Evolutionary conservation across 2,888 invertebrate genomes (phyloP).

Genomic region (Baccha elongata): DNA sequence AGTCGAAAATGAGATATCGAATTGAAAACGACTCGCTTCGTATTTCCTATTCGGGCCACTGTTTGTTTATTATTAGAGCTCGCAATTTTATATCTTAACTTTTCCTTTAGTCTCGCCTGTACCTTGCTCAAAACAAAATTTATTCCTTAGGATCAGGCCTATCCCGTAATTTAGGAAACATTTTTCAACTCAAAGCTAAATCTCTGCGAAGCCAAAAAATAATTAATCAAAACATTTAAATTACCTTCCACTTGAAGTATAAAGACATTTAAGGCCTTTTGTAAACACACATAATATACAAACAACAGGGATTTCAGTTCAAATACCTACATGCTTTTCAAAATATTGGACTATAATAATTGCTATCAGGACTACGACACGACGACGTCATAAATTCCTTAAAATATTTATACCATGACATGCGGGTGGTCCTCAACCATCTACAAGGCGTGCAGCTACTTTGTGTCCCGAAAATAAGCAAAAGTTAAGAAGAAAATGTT

Average conservation of each 20-base stretch:
- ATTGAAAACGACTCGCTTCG: no score
- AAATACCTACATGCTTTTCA: not conserved
- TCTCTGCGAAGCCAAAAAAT: conserved; percentile 49
- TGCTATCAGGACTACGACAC: conserved; percentile 19
- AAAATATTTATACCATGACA: conserved; percentile 60
- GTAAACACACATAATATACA: not conserved
- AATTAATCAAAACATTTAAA: conserved; percentile 71
- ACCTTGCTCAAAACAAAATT: no score
- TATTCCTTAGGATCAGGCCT: conserved; percentile 51
- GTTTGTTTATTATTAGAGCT: no score
- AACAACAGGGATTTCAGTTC: not conserved
- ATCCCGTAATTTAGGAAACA: conserved; percentile 63
- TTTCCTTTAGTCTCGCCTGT: no score
- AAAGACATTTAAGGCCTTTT: conserved; percentile 31
- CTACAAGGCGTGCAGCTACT: conserved; percentile 17
- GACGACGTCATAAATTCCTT: conserved; percentile 60
- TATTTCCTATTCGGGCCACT: no score
- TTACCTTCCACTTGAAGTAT: conserved; percentile 54
- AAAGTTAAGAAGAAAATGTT: conserved; percentile 20
- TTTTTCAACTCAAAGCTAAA: conserved; percentile 55
- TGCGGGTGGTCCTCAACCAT: conserved; percentile 31
- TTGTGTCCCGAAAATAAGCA: conserved; percentile 14
- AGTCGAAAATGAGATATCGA: no score
- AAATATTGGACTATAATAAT: conserved; percentile 25
- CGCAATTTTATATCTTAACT: no score